These are phyloP conservation scores for Atlantisia rogersi DNA, from an alignment of 2,113 vertebrate species.

Conservation along the genomic window DNA sequence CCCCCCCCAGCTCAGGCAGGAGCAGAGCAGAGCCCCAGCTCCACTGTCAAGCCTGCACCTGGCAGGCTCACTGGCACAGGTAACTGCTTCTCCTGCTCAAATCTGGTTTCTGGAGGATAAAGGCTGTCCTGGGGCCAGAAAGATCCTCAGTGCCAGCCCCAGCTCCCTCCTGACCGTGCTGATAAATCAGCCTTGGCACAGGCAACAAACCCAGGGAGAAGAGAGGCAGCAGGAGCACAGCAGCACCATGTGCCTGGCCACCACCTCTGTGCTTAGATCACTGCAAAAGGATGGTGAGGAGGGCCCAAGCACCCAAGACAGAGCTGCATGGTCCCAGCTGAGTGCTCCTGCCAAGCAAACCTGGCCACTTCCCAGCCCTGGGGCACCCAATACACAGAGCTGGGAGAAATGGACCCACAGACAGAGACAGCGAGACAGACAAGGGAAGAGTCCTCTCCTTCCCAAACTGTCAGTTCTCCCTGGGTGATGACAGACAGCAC, in stretches of 20 bases:
- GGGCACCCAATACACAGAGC: rapidly evolving
- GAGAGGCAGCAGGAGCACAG: not conserved
- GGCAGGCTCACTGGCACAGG: not conserved
- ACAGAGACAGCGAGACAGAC: not conserved
- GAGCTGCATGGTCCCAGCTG: rapidly evolving
- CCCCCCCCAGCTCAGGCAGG: not conserved
- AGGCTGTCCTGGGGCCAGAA: not conserved
- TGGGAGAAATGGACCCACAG: not conserved
- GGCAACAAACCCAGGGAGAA: not conserved
- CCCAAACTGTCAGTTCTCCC: rapidly evolving
- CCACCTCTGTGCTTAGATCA: not conserved
- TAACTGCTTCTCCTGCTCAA: not conserved
- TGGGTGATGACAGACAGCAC: rapidly evolving
- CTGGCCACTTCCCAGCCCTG: not conserved
- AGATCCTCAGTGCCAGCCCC: not conserved
- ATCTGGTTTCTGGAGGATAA: rapidly evolving
- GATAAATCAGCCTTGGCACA: not conserved
- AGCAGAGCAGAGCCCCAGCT: not conserved
- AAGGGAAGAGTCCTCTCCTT: not conserved
- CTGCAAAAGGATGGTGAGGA: rapidly evolving
- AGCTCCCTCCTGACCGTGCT: rapidly evolving
- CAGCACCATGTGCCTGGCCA: rapidly evolving
- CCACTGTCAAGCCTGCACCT: rapidly evolving
- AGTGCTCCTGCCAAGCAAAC: not conserved
- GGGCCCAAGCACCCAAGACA: rapidly evolving